phyloP scores from a whole-genome alignment of 1,140 invertebrate species.

The Drosophila azteca region DNA sequence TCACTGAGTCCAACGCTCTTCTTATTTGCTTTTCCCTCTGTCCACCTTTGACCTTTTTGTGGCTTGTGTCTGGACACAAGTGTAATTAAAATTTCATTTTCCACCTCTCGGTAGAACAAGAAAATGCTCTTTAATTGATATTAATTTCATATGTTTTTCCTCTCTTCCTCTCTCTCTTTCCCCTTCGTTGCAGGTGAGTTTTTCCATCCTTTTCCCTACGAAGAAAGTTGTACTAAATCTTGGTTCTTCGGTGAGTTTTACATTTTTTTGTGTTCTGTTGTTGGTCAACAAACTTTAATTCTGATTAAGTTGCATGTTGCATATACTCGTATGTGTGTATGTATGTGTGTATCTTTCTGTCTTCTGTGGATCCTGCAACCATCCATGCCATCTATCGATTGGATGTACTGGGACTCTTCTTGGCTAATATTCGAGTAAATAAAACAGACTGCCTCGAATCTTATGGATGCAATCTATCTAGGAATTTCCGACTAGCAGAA shows the following conservation, averaged over 20 bases:
- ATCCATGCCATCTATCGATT: too few relatives aligned
- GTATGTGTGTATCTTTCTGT: too few relatives aligned
- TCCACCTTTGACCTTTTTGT: slow-evolving; percentile 47
- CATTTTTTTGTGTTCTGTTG: not conserved
- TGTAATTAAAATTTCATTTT: slow-evolving; percentile 77
- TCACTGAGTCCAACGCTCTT: slow-evolving; percentile 51
- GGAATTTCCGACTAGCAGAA: too few relatives aligned
- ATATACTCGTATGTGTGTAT: too few relatives aligned
- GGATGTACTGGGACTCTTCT: too few relatives aligned
- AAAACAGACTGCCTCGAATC: too few relatives aligned
- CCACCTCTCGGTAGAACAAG: slow-evolving; percentile 26
- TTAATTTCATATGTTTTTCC: slow-evolving; percentile 63
- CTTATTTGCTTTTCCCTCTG: slow-evolving; percentile 47
- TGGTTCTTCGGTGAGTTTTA: slow-evolving; percentile 11
- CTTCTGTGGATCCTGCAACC: too few relatives aligned
- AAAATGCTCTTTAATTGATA: slow-evolving; percentile 66
- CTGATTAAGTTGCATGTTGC: too few relatives aligned
- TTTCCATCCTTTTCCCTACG: not conserved
- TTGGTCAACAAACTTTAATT: not conserved
- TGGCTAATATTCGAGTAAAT: too few relatives aligned
- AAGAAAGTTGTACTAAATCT: slow-evolving; percentile 15
- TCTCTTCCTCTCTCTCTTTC: slow-evolving; percentile 27
- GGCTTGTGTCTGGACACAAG: slow-evolving; percentile 35
- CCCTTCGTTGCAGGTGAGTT: slow-evolving; percentile 62
- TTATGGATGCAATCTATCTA: too few relatives aligned